A percentile compares a stretch with the other conserved stretches of the same genome.
Conservation (phyloP, 2,113 vertebrate species). For the Corvus moneduloides region DNA sequence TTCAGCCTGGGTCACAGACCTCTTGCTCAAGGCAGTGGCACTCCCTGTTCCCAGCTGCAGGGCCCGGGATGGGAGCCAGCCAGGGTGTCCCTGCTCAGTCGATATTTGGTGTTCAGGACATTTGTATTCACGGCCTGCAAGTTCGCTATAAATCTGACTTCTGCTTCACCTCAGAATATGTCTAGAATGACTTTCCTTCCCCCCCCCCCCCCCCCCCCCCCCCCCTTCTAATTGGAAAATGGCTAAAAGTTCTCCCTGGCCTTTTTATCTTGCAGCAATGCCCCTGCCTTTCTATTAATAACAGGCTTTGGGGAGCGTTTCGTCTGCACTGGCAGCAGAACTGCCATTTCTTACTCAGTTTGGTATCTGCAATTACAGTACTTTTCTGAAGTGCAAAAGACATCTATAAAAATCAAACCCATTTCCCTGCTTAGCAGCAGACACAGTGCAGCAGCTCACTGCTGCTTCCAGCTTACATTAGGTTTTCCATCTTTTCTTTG, state of each 20-base stretch:
- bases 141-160: neutral
- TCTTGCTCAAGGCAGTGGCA: neutral
- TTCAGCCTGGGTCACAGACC: neutral
- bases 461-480: neutral
- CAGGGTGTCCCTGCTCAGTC: neutral
- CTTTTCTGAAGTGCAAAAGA: conserved; percentile 43
- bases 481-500: neutral
- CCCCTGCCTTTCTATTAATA: conserved; percentile 43
- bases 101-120: neutral
- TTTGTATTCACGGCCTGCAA: neutral
- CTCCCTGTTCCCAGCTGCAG: neutral
- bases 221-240: neutral
- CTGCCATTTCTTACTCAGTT: conserved; percentile 32
- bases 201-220: accelerated
- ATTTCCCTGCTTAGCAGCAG: conserved; percentile 10
- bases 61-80: neutral
- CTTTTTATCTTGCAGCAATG: conserved; percentile 6
- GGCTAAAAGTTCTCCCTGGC: neutral
- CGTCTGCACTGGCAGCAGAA: neutral
- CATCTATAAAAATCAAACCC: conserved; percentile 45
- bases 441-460: neutral
- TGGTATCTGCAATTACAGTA: conserved; percentile 35
- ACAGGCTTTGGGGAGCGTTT: conserved; percentile 10
- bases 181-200: neutral
- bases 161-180: neutral